Evolutionary conservation across 2,113 vertebrate genomes (phyloP).

Genomic region (Gnathonemus longibarbis): DNA sequence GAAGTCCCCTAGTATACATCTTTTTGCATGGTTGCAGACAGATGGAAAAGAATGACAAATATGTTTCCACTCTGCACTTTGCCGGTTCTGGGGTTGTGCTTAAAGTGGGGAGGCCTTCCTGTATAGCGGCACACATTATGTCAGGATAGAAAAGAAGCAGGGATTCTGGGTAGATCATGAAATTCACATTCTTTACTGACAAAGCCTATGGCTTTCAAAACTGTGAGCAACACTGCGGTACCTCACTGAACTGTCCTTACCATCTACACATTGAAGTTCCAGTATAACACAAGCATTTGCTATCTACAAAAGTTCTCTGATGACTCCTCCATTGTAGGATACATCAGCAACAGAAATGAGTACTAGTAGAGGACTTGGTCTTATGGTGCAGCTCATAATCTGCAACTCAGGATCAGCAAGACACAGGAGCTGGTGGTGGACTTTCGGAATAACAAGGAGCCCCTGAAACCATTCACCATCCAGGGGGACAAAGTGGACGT

Average conservation of each 20-base stretch:
- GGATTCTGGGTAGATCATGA: background rate
- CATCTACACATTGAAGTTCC: background rate
- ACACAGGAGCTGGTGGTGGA: background rate
- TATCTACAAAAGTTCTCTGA: background rate
- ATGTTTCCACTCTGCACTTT: conserved; percentile 35
- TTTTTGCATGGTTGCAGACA: conserved; percentile 18
- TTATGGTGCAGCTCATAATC: background rate
- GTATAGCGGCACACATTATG: conserved; percentile 33
- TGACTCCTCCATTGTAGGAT: background rate
- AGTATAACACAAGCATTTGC: background rate
- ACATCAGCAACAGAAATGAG: background rate
- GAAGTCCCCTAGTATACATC: conserved; percentile 17
- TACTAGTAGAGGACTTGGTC: background rate
- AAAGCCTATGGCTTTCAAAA: background rate
- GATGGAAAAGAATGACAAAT: conserved; percentile 41
- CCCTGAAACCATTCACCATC: background rate
- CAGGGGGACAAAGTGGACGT: background rate
- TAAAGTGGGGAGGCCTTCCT: conserved; percentile 42
- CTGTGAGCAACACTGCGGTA: background rate
- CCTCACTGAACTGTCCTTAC: background rate
- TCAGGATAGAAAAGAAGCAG: conserved; percentile 24
- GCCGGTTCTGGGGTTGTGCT: conserved; percentile 11
- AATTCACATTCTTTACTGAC: background rate
- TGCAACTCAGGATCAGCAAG: background rate
- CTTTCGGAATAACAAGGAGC: background rate